Evolutionary conservation across 2,797 vertebrate genomes (phyloP).

Genomic region (Sylvia borin): DNA sequence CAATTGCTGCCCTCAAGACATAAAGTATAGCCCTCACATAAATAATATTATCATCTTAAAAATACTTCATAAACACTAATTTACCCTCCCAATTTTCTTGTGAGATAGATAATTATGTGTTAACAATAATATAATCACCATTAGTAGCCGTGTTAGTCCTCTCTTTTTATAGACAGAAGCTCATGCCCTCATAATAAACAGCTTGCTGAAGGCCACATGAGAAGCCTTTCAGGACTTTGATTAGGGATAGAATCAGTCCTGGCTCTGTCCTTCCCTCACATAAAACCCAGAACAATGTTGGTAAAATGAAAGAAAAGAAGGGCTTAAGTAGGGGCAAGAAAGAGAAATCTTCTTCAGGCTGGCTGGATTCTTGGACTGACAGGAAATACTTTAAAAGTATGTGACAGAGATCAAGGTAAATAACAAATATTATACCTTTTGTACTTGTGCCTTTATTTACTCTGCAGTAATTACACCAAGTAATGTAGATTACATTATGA

Average conservation of each 20-base stretch:
- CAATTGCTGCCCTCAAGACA: background rate
- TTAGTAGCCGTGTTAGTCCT: background rate
- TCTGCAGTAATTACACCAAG: conserved; percentile 42
- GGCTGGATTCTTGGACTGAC: conserved; percentile 8
- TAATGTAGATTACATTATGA: conserved; percentile 44
- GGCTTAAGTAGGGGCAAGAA: background rate
- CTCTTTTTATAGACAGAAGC: conserved; percentile 9
- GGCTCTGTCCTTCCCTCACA: background rate
- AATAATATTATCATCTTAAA: conserved; percentile 26
- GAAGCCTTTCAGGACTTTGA: background rate
- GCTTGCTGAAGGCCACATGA: conserved; percentile 29
- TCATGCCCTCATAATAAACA: conserved; percentile 1
- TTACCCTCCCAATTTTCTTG: conserved; percentile 16
- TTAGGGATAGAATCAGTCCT: background rate
- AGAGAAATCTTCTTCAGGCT: background rate
- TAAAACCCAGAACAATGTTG: background rate
- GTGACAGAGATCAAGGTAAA: conserved; percentile 18
- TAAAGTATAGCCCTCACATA: conserved; percentile 5
- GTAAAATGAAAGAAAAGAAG: conserved; percentile 31
- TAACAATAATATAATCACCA: conserved; percentile 36
- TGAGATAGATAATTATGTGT: conserved; percentile 27
- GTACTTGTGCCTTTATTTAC: conserved; percentile 57
- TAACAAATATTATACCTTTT: conserved; percentile 43
- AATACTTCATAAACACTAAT: conserved; percentile 44
- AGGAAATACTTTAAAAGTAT: background rate